A percentile compares a stretch with the other conserved stretches of the same genome.
Conservation (phyloP, 1,140 invertebrate species). For the Tetragnatha versicolor region DNA sequence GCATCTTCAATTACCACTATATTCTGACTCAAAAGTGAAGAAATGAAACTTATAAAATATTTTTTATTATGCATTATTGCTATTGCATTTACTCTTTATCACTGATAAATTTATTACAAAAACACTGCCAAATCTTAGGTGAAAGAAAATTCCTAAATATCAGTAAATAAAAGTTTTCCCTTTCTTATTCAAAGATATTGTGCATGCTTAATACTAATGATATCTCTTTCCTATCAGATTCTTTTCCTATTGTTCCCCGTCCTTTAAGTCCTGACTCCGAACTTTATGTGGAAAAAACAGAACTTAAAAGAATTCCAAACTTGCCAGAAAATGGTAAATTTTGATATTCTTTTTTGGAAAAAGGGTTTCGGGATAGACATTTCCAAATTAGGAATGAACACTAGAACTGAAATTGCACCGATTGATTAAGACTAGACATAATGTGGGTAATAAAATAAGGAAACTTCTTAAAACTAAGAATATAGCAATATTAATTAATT, state of each 20-base stretch:
- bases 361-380: conserved; percentile 87
- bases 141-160: no score
- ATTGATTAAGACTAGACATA: no score
- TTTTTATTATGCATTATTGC: no score
- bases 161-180: background rate
- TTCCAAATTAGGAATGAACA: conserved; percentile 88
- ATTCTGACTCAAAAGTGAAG: no score
- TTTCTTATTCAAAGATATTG: background rate
- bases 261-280: conserved; percentile 35
- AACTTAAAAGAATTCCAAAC: conserved; percentile 27
- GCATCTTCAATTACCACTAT: no score
- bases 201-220: background rate
- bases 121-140: no score
- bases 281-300: conserved; percentile 20
- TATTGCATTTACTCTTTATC: no score
- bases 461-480: conserved; percentile 66
- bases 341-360: conserved; percentile 68
- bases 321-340: conserved; percentile 22
- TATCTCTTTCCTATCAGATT: conserved; percentile 13
- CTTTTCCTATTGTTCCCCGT: background rate
- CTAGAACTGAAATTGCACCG: conserved; percentile 62
- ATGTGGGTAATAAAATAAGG: conserved; percentile 83
- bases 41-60: no score
- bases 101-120: no score
- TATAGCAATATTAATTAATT: background rate